These are phyloP conservation scores for Poecilobothrus nobilitatus DNA, from an alignment of 2,888 invertebrate genomes.

Conservation along the genomic window DNA sequence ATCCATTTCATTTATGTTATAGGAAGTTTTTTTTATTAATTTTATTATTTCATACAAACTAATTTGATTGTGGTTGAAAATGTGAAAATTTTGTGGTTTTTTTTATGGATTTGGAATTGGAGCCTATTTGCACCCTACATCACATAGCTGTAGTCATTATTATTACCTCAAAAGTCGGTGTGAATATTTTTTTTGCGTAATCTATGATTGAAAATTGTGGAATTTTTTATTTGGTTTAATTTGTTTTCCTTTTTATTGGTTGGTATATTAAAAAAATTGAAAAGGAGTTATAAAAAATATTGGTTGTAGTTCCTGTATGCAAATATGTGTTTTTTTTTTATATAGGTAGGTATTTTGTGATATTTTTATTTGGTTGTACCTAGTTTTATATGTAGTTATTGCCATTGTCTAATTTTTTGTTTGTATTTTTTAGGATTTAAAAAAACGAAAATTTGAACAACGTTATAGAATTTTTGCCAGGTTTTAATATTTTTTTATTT, in stretches of 20 bases:
- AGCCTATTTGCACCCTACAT: background rate
- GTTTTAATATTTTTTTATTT: too few species aligned
- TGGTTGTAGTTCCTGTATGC: too few species aligned
- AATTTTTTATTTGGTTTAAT: background rate
- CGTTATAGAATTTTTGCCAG: too few species aligned
- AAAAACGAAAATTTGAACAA: too few species aligned
- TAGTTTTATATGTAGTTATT: too few species aligned
- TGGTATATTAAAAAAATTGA: background rate
- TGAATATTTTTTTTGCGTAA: background rate
- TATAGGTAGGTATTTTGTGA: too few species aligned
- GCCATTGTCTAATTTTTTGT: too few species aligned
- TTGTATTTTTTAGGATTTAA: too few species aligned
- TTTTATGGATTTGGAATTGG: background rate
- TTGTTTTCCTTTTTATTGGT: background rate
- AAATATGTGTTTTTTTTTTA: too few species aligned
- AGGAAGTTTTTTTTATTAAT: background rate
- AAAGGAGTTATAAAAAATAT: background rate
- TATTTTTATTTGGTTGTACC: too few species aligned
- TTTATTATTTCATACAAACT: constrained; percentile 6
- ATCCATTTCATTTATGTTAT: background rate
- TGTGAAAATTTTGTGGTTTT: constrained; percentile 1
- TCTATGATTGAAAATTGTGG: background rate
- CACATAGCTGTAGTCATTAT: background rate
- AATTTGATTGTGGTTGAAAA: constrained; percentile 4
- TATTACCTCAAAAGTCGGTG: background rate